Base-by-base conservation (phyloP, 2,113 vertebrate genomes). In the Tilapia sparmanii region DNA sequence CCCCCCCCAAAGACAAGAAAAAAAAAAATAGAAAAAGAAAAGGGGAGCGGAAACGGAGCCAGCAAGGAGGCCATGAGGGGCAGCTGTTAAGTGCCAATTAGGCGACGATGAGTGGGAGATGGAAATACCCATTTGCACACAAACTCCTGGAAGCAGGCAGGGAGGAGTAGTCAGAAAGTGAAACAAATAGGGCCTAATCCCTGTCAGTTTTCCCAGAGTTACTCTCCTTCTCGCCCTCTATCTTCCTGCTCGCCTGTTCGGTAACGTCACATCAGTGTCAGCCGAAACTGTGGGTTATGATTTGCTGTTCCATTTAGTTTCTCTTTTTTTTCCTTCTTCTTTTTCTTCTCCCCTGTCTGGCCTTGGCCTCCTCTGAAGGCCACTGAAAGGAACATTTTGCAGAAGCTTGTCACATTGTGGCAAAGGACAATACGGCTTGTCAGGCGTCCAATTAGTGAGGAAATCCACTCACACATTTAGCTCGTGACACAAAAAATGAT, bases 31-130 rank as follows among this genome's bases (percentile, higher is more conserved):
- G 61, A 5, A 66, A 66, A 22, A 66, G 61, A 71, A 85, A 55
- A 87, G 80, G 42, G 16, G 24, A 91, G 88, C 42, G 59, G 82
- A 91, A 92, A 71, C 87, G 8, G 81, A 68, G 88, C 80, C 76
- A 81, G 82, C 2, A 52, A 90, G 83, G 78, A 91, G 80, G 90
- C 91, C 91, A 73, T 73, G 87, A 94, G 90, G 91, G 92, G 89
- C 90, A 84, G 93, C 91, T 91, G 92, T 90, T 93, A 87, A 95
- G 92, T 86, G 92, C 88, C 93, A 95, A 94, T 95, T 94, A 94
- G 91, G 80, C 22, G 18, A 81, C 87, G 81, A 81, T 87, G 91
- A 95, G 93, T 84, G 84, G 88, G 90, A 93, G 91, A 87, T 55
- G 86, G 91, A 91, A 91, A 89, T 59, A 85, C 66, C 85, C 86